Base-by-base conservation (phyloP, 2,888 invertebrate genomes). In the Nineta flava region DNA sequence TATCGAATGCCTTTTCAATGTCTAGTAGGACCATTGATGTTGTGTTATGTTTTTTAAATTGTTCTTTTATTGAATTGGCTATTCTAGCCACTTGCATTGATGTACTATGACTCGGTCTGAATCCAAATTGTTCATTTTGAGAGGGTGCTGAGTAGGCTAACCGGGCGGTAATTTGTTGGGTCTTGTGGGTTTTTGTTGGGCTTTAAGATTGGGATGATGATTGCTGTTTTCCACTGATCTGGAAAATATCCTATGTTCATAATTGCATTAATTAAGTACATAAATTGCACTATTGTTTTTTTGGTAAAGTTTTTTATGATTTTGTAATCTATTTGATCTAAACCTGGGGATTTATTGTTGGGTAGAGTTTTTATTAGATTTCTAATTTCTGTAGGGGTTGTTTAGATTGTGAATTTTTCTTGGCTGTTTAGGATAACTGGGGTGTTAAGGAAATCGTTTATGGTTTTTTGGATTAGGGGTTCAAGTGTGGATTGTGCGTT, bases 1-100 rank as follows among this genome's bases (percentile, higher is more conserved):
- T 32, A 47, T 64, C 60, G 45, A 65, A 65, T 0, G 63, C 62
- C 53, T 62, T 61, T 49, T 60, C 57, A 9, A 63, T 58, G 43
- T 63, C 60, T 13, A 63, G 48, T n/a, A 63, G 51, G 1, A 58
- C 47, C 53, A 61, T 56, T 0, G 54, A 54, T 13, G 61, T 60
- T 1, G 51, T 48, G 7, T 55, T 52, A 2, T 56, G 53, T 41
- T 54, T 54, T 46, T 61, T 61, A 16, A 57, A 61, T 7, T 57
- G 55, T 3, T 55, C 44, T 1, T 46, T 50, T 4, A 59, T 55
- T 35, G 59, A 54, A 40, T 58, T 58, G 1, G 54, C 52, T 16
- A 65, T 58, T 52, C 61, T 47, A 1, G 50, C 50, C 2, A 62
- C 49, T 53, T 63, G 61, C 38, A 57, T 56, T 1, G 55, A 55